phyloP scores from a whole-genome alignment of 2,113 vertebrate species.

The Serilophus lunatus region DNA sequence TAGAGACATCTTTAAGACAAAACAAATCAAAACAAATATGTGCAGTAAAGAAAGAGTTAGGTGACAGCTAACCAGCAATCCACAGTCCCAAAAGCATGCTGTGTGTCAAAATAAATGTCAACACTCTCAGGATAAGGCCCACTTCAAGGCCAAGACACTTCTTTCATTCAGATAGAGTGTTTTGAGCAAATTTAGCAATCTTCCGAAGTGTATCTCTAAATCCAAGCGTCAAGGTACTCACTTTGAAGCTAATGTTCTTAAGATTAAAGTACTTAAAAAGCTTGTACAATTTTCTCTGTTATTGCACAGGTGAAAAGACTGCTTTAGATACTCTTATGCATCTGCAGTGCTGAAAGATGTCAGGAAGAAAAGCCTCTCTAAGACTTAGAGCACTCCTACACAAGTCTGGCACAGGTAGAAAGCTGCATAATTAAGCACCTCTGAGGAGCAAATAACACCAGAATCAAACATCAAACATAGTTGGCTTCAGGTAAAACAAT shows the following conservation, averaged over 20 bases:
- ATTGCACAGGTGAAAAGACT: not conserved
- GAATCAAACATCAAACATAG: not conserved
- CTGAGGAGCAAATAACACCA: not conserved
- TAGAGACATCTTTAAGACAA: not conserved
- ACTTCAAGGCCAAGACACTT: not conserved
- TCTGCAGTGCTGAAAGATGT: not conserved
- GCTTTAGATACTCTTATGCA: not conserved
- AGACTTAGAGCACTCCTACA: not conserved
- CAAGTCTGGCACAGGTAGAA: not conserved
- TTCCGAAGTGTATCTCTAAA: not conserved
- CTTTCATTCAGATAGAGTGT: not conserved
- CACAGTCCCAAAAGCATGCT: not conserved
- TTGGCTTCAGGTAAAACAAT: not conserved
- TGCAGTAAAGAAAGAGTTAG: not conserved
- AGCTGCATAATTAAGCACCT: not conserved
- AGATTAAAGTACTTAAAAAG: slow-evolving; percentile 19
- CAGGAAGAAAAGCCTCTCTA: not conserved
- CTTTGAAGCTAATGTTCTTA: slow-evolving; percentile 23
- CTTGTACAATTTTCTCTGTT: not conserved
- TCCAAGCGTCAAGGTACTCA: accelerated
- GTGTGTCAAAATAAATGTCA: not conserved
- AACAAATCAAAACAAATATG: not conserved
- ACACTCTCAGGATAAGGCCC: not conserved
- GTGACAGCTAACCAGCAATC: not conserved
- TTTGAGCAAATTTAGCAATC: not conserved